Percentiles rank a stretch among this genome's conserved stretches.
These are phyloP conservation scores for Xiphias gladius DNA, from an alignment of 2,113 vertebrate species.

Conservation along the genomic window DNA sequence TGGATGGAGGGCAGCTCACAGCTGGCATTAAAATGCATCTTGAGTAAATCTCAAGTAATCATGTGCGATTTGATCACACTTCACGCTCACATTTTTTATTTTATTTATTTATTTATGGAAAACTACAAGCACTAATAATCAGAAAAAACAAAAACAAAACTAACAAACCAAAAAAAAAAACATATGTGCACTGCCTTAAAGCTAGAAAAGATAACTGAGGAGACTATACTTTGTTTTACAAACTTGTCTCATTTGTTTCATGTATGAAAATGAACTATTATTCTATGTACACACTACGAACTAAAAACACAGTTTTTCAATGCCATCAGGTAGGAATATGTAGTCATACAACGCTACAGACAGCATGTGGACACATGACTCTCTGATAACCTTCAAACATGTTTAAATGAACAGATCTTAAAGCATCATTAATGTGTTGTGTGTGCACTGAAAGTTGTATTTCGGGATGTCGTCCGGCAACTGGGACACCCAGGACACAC, in stretches of 20 bases:
- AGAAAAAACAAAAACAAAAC: no score
- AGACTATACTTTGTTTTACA: not conserved
- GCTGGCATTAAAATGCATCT: slow-evolving; percentile 1
- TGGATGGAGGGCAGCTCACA: not conserved
- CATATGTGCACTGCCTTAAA: not conserved
- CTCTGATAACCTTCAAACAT: not conserved
- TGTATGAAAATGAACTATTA: no score
- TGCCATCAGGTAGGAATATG: no score
- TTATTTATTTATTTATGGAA: not conserved
- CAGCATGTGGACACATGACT: not conserved
- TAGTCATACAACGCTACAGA: not conserved
- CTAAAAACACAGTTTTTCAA: not conserved
- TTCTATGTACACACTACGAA: no score
- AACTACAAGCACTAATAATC: not conserved
- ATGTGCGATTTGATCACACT: not conserved
- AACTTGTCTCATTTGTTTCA: not conserved
- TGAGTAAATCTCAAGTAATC: not conserved
- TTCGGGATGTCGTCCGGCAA: not conserved
- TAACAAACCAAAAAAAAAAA: no score
- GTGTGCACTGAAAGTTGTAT: not conserved
- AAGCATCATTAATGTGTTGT: not conserved
- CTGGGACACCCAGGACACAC: not conserved
- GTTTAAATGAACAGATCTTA: not conserved
- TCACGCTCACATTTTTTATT: not conserved
- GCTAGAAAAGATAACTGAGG: not conserved